Conservation (phyloP, 2,113 vertebrate species). For the Chrysochloris asiatica region DNA sequence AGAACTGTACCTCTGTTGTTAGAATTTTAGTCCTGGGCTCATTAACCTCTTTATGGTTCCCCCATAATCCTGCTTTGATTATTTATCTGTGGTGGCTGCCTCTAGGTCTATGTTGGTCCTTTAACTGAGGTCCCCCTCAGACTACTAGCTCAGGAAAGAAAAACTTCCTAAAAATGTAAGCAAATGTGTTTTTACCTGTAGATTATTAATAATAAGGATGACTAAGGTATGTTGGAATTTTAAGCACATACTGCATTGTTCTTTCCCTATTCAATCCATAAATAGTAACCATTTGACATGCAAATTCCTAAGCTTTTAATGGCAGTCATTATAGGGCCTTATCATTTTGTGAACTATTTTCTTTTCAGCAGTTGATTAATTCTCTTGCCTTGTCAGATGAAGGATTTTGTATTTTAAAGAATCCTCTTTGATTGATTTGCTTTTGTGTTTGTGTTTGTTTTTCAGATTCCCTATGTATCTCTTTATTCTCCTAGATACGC, state of each 20-base stretch:
- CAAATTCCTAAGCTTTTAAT: neutral
- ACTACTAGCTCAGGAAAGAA: too few species aligned
- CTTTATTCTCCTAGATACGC: slow-evolving; percentile 15
- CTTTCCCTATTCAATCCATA: slow-evolving; percentile 38
- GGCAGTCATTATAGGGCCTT: slow-evolving; percentile 54
- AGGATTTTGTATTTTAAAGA: slow-evolving; percentile 13
- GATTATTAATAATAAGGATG: neutral
- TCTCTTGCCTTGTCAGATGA: slow-evolving; percentile 57
- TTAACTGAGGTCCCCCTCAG: neutral
- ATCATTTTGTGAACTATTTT: slow-evolving; percentile 60
- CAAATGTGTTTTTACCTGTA: neutral
- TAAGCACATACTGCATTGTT: neutral
- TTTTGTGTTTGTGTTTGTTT: neutral
- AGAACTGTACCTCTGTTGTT: neutral
- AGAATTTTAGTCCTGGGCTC: neutral
- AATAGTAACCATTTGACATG: slow-evolving; percentile 52
- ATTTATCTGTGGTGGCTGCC: neutral
- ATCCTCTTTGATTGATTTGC: too few species aligned
- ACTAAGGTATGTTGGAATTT: neutral
- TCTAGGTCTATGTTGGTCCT: neutral
- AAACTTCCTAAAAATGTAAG: neutral
- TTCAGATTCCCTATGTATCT: neutral
- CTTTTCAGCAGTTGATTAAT: slow-evolving; percentile 54
- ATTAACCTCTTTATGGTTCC: neutral
- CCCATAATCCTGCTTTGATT: neutral